Percentiles rank a stretch among this genome's conserved stretches.
These are phyloP conservation scores for Tetramorium bicarinatum DNA, from an alignment of 2,888 invertebrate species.

Conservation along the genomic window DNA sequence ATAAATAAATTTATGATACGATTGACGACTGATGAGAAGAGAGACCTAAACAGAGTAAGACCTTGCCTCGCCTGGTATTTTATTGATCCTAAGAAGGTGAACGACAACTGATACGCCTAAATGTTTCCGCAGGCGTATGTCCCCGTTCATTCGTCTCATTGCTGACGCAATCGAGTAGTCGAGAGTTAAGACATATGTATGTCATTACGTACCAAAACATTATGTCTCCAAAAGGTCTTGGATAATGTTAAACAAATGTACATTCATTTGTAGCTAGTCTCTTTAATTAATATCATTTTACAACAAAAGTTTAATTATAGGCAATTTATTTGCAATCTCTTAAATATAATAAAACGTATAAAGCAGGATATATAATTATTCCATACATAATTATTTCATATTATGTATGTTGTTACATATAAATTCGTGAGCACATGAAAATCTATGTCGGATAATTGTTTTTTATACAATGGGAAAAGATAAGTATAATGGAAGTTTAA, in stretches of 20 bases:
- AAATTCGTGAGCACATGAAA: neutral
- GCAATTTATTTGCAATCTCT: neutral
- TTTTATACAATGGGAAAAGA: neutral
- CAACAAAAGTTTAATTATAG: neutral
- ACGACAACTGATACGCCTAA: conserved; percentile 67
- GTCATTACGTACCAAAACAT: neutral
- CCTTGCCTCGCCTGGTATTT: conserved; percentile 72
- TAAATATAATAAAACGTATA: neutral
- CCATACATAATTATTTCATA: neutral
- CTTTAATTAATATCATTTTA: no score
- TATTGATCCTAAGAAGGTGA: conserved; percentile 73
- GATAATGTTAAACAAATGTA: neutral
- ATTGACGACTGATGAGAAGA: conserved; percentile 23
- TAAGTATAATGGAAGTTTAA: neutral
- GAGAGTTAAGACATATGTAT: conserved; percentile 3
- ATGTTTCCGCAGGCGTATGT: conserved; percentile 65
- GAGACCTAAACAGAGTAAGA: conserved; percentile 58
- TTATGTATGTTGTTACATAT: neutral
- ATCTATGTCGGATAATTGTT: neutral
- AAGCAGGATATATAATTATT: neutral
- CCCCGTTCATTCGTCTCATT: conserved; percentile 27
- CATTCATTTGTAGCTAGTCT: neutral
- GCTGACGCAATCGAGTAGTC: conserved; percentile 29
- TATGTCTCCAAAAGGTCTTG: neutral
- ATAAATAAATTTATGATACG: neutral